These are phyloP conservation scores for Heliconius erato DNA, from an alignment of 2,888 invertebrate species.

Conservation along the genomic window DNA sequence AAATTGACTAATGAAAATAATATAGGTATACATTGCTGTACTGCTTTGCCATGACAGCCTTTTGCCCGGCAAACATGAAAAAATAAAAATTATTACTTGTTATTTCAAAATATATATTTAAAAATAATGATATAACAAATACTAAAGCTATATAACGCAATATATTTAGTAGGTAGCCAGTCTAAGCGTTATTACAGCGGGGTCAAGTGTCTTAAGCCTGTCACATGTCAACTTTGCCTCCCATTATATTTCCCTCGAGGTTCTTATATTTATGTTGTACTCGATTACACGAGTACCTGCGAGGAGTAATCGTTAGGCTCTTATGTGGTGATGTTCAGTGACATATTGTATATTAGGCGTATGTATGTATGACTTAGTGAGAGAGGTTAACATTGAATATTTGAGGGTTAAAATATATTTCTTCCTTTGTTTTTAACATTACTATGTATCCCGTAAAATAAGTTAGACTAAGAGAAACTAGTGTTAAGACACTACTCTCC, in stretches of 20 bases:
- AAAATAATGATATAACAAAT: not conserved
- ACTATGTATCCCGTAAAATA: too few relatives aligned
- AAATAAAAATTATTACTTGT: not conserved
- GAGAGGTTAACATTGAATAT: not conserved
- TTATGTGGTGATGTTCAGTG: not conserved
- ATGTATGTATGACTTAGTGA: too few relatives aligned
- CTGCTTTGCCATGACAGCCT: too few relatives aligned
- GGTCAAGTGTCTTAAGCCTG: slow-evolving; percentile 54
- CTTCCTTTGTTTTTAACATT: not conserved
- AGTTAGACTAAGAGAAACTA: too few relatives aligned
- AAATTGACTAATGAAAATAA: too few relatives aligned
- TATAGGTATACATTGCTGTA: too few relatives aligned
- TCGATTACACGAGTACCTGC: slow-evolving; percentile 45
- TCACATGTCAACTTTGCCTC: slow-evolving; percentile 52
- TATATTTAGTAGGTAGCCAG: not conserved
- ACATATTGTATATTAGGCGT: not conserved
- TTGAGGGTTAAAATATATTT: not conserved
- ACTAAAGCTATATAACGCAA: not conserved
- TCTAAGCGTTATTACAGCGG: slow-evolving; percentile 41
- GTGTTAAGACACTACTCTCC: too few relatives aligned
- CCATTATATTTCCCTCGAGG: slow-evolving; percentile 50
- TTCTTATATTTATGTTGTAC: slow-evolving; percentile 47
- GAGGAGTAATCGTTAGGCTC: slow-evolving; percentile 21
- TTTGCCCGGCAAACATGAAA: too few relatives aligned
- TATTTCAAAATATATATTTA: not conserved